A percentile compares a stretch with the other conserved stretches of the same genome.
phyloP scores from a whole-genome alignment of 92 coral and sea anemone genomes.

The Meandrina meandrites region DNA sequence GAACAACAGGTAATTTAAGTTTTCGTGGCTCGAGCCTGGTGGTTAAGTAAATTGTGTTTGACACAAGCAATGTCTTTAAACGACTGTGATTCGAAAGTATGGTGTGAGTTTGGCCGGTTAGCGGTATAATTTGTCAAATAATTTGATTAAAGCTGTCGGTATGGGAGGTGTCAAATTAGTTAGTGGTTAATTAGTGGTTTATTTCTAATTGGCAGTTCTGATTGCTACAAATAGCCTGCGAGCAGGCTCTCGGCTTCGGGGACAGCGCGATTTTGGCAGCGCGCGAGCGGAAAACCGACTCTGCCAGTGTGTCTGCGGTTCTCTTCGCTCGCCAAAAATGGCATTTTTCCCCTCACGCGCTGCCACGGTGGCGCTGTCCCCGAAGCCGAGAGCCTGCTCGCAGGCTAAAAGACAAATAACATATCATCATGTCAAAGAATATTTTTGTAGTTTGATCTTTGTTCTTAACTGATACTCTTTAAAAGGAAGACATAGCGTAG shows the following conservation, averaged over 20 bases:
- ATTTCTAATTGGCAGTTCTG: background rate
- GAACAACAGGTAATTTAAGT: conserved; percentile 13
- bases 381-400: no score
- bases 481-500: background rate
- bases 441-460: background rate
- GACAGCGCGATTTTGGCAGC: no score
- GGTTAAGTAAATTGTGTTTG: conserved; percentile 21
- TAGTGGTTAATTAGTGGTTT: background rate
- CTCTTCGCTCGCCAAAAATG: no score
- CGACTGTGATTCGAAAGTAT: background rate
- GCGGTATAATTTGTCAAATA: conserved; percentile 7
- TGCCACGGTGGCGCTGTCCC: no score
- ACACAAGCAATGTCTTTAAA: background rate
- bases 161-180: background rate
- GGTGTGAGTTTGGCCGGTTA: background rate
- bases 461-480: background rate
- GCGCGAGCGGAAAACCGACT: no score
- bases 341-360: no score
- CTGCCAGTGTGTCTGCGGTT: no score
- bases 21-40: conserved; percentile 19
- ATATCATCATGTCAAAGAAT: background rate
- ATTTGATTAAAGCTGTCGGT: background rate
- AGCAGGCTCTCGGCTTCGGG: no score
- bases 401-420: background rate
- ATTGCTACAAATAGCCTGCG: no score